phyloP scores from a whole-genome alignment of 2,113 vertebrate species.

The Lepisosteus oculatus region DNA sequence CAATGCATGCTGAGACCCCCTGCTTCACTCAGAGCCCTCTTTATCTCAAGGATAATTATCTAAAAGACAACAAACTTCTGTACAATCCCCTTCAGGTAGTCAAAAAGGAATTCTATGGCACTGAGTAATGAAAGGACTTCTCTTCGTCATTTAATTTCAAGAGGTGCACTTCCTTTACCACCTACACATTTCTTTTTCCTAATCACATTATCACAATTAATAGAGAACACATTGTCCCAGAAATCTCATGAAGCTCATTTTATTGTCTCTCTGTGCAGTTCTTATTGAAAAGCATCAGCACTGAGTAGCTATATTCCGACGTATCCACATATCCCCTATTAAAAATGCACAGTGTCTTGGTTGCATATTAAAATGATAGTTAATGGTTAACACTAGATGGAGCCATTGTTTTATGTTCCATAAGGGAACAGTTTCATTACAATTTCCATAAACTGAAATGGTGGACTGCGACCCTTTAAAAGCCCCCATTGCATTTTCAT shows the following conservation, averaged over 20 bases:
- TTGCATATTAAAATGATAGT: neutral
- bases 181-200: no score
- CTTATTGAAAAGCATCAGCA: no score
- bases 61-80: neutral
- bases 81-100: neutral
- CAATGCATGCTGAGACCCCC: neutral
- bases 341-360: no score
- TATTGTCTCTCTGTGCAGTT: no score
- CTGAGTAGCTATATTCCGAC: no score
- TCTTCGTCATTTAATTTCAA: neutral
- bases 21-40: neutral
- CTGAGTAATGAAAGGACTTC: neutral
- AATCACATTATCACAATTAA: no score
- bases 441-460: constrained; percentile 37
- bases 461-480: constrained; percentile 56
- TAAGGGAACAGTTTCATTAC: constrained; percentile 4
- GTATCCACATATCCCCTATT: no score
- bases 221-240: no score
- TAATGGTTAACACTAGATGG: constrained; percentile 58
- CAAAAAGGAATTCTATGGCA: neutral
- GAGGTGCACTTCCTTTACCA: neutral
- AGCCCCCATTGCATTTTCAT: constrained; percentile 44
- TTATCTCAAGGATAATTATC: neutral
- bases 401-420: constrained; percentile 50
- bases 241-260: no score